A percentile compares a stretch with the other conserved stretches of the same genome.
phyloP scores from a whole-genome alignment of 1,140 invertebrate genomes.

The Trachymyrmex septentrionalis region DNA sequence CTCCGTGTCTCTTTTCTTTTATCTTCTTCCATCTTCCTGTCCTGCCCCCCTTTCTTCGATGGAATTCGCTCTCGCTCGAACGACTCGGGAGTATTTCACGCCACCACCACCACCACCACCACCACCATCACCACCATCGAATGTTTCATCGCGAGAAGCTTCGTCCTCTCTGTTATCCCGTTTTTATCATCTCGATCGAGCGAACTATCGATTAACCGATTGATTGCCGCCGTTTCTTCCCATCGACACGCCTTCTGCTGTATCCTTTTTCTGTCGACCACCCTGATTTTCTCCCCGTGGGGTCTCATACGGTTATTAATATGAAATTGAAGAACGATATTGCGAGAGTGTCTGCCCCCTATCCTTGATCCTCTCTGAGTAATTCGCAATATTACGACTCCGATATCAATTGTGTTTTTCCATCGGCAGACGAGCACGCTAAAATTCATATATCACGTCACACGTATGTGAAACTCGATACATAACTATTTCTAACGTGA shows the following conservation, averaged over 20 bases:
- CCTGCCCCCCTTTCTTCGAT: slow-evolving; percentile 33
- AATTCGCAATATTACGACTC: background rate
- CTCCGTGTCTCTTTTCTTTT: background rate
- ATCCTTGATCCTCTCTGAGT: background rate
- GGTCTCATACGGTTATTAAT: background rate
- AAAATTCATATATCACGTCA: background rate
- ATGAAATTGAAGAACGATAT: slow-evolving; percentile 52
- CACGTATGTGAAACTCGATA: background rate
- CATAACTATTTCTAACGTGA: background rate
- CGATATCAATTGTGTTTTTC: background rate
- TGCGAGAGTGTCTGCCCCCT: background rate
- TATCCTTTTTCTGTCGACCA: slow-evolving; percentile 38
- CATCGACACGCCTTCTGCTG: slow-evolving; percentile 37
- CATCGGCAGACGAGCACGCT: too few relatives aligned
- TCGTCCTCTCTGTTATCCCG: background rate
- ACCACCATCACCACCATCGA: slow-evolving; percentile 12
- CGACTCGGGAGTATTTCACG: slow-evolving; percentile 37
- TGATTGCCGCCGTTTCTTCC: slow-evolving; percentile 50
- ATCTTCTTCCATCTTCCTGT: slow-evolving; percentile 1
- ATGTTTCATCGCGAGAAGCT: slow-evolving; percentile 35
- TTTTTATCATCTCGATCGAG: slow-evolving; percentile 33
- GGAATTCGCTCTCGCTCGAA: slow-evolving; percentile 38
- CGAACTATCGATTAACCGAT: slow-evolving; percentile 69
- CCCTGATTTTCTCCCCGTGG: slow-evolving; percentile 22
- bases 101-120: too few relatives aligned